These are phyloP conservation scores for Gobio occitaniae DNA, from an alignment of 2,797 vertebrate genomes.

Conservation along the genomic window DNA sequence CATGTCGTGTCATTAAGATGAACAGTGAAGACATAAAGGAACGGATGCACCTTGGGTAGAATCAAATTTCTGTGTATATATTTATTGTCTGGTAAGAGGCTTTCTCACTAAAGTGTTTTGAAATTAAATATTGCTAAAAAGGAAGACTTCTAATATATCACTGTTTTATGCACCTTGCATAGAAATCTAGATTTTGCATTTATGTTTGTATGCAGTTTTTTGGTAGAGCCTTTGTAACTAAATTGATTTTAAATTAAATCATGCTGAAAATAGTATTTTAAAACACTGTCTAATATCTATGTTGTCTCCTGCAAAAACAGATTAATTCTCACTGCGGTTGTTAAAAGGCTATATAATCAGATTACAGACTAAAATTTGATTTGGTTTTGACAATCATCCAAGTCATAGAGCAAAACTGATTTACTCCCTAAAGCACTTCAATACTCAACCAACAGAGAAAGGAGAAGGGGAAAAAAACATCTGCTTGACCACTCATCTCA, in stretches of 20 bases:
- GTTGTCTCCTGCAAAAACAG: background rate
- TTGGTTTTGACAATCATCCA: constrained; percentile 16
- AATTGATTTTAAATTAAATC: background rate
- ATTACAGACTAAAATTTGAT: constrained; percentile 18
- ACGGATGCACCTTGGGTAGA: background rate
- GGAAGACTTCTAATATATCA: background rate
- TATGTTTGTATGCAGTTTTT: background rate
- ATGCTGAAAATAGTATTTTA: background rate
- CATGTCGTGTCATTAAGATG: background rate
- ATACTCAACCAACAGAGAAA: constrained; percentile 52
- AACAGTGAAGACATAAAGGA: constrained; percentile 3
- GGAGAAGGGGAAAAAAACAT: constrained; percentile 33
- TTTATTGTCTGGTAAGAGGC: background rate
- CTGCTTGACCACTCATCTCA: constrained; percentile 57
- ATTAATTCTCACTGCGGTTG: background rate
- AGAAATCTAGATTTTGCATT: background rate
- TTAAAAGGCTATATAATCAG: constrained; percentile 10
- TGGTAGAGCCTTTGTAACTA: no score
- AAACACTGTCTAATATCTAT: background rate
- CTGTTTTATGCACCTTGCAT: background rate
- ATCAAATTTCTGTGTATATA: background rate
- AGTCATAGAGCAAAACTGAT: constrained; percentile 1
- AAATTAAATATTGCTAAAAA: background rate
- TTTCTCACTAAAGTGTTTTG: background rate
- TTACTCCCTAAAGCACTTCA: constrained; percentile 4